Evolutionary conservation across 2,113 vertebrate species (phyloP).

Genomic region (Zosterops pallidus): DNA sequence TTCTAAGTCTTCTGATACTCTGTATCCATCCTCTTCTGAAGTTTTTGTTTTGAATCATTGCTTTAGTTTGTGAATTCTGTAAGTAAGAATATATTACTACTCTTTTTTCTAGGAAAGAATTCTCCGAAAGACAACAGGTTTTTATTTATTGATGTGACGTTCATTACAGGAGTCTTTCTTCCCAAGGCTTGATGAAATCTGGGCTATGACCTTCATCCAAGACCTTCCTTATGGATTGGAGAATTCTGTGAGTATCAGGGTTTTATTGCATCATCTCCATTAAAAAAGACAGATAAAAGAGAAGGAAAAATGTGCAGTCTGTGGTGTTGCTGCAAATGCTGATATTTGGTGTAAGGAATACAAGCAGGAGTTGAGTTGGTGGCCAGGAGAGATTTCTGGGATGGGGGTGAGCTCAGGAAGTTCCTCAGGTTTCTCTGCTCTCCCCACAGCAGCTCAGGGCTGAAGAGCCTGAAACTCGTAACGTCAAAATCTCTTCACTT

Average conservation of each 20-base stretch:
- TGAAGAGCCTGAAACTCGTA: not conserved
- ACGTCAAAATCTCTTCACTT: not conserved
- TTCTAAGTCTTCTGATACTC: not conserved
- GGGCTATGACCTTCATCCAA: fast-evolving
- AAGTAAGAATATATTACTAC: not conserved
- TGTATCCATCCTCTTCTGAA: not conserved
- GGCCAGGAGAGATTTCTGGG: not conserved
- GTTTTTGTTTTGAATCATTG: not conserved
- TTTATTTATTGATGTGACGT: not conserved
- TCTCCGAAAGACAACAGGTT: not conserved
- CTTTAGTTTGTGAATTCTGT: not conserved
- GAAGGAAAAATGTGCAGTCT: fast-evolving
- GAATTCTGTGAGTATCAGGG: not conserved
- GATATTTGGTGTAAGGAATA: not conserved
- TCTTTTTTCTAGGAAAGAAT: not conserved
- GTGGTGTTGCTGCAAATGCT: not conserved
- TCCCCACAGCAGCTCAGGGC: not conserved
- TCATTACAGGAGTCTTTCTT: not conserved
- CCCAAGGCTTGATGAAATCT: not conserved
- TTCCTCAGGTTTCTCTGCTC: not conserved
- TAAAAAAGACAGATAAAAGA: not conserved
- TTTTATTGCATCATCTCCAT: not conserved
- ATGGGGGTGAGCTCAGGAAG: not conserved
- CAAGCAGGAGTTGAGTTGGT: not conserved
- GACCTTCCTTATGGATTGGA: fast-evolving